Base-by-base conservation (phyloP, 2,888 invertebrate species). In the Sturmia bella region DNA sequence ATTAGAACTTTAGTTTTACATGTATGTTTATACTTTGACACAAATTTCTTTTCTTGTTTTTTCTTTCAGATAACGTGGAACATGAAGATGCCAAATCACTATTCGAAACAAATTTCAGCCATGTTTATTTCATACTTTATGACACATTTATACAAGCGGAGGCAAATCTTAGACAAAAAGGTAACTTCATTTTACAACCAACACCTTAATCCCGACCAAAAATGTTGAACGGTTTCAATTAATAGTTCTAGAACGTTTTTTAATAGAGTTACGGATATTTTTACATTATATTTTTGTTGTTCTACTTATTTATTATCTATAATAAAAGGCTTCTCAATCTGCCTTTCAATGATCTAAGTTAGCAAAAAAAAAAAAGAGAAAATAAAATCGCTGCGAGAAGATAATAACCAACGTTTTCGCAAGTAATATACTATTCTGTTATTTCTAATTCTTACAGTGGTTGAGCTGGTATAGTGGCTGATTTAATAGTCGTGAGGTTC, bases 101-200 rank as follows among this genome's bases (percentile, higher is more conserved):
- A 89, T 98, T 99, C 91, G 97, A 98, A 91, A 94, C 95, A 70
- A 97, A 98, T 92, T 98, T 97, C 91, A 98, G 98, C 88, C 97
- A 97, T 92, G 96, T 99, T 63, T 99, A 98, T 91, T 97, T 96
- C 89, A 96, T 98, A 88, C 93, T 99, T 84, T 98, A 98, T 90
- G 98, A 99, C 91, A 97, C 97, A 89, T 98, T 99, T 91, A 95
- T 97, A 75, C 95, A 95, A 90, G 96, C 97, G 48, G 98, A 99
- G 92, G 94, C 95, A 74, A 98, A 98, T 91, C 92, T 98, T 50
- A 95, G 96, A 84, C 97, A 98, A 92, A 94, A 96, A 94, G 98
- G 98, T 98, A 93, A 93, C 83, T 82, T 21, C 15, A 27, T 32
- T 19, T 5, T 43, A 32, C 0, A 32, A 37, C 9, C 7, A 41